These are phyloP conservation scores for Chloroceryle amazona DNA, from an alignment of 2,797 vertebrate species.

Conservation along the genomic window DNA sequence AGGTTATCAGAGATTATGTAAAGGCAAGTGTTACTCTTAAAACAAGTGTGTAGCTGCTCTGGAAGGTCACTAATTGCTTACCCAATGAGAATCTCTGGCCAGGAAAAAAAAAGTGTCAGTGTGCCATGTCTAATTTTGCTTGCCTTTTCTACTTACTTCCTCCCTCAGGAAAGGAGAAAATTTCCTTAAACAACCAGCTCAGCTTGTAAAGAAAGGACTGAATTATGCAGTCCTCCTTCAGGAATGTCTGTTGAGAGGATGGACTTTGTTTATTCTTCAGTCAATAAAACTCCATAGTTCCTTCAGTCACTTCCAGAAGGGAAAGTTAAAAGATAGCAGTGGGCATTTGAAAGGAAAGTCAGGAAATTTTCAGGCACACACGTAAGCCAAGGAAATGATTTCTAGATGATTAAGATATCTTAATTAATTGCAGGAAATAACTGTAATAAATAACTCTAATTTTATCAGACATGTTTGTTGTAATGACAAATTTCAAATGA, in stretches of 20 bases:
- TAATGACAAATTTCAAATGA: not conserved
- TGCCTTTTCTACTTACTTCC: not conserved
- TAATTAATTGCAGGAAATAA: not conserved
- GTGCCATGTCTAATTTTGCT: not conserved
- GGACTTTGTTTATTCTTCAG: not conserved
- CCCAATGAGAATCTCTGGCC: not conserved
- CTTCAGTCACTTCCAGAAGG: slow-evolving; percentile 7
- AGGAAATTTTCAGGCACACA: not conserved
- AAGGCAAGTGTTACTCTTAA: not conserved
- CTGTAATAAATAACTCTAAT: not conserved
- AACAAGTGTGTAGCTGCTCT: not conserved
- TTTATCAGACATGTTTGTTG: not conserved
- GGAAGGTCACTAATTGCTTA: not conserved
- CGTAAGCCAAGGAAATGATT: not conserved
- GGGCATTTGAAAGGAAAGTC: not conserved
- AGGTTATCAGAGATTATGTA: not conserved
- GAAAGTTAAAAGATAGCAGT: not conserved
- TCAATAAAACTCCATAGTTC: not conserved
- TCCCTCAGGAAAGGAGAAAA: not conserved
- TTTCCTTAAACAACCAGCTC: not conserved
- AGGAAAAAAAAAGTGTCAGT: not conserved
- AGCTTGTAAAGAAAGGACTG: not conserved
- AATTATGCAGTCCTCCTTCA: not conserved
- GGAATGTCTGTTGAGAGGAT: not conserved
- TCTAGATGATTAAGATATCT: not conserved